These are phyloP conservation scores for Diarsia dahlii DNA, from an alignment of 2,888 invertebrate genomes.

Conservation along the genomic window DNA sequence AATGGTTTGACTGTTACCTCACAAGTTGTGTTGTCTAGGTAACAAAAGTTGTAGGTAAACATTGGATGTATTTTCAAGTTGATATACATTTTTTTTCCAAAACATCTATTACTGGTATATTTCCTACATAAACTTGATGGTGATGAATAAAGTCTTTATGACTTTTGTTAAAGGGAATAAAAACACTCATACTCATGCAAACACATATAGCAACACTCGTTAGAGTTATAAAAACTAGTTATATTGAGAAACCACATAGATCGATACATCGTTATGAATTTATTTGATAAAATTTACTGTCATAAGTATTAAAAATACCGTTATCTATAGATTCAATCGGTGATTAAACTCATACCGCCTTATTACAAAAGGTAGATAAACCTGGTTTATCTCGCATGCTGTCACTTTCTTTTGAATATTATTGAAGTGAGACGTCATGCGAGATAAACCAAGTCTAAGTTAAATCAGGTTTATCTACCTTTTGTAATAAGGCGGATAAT, in stretches of 20 bases:
- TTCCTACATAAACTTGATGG: background rate
- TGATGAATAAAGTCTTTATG: background rate
- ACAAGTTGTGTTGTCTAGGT: slow-evolving; percentile 2
- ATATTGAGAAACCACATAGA: background rate
- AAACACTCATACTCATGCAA: background rate
- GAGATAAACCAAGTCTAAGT: no score
- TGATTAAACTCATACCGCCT: slow-evolving; percentile 64
- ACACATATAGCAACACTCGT: background rate
- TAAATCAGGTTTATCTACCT: no score
- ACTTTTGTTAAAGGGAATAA: background rate
- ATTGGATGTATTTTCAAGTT: slow-evolving; percentile 6
- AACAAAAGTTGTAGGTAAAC: background rate
- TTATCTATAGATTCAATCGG: slow-evolving; percentile 60
- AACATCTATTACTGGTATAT: background rate
- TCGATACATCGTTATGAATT: slow-evolving; percentile 27
- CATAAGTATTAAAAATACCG: slow-evolving; percentile 41
- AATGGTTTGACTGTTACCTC: background rate
- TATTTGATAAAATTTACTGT: slow-evolving; percentile 49
- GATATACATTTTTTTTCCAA: background rate
- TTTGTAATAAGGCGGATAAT: no score
- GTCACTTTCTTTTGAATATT: no score
- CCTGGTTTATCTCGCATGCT: no score
- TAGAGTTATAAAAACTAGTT: slow-evolving; percentile 15
- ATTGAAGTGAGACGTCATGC: no score
- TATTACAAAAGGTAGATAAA: no score